Evolutionary conservation across 2,888 invertebrate species (phyloP).

Genomic region (Spodoptera exigua): DNA sequence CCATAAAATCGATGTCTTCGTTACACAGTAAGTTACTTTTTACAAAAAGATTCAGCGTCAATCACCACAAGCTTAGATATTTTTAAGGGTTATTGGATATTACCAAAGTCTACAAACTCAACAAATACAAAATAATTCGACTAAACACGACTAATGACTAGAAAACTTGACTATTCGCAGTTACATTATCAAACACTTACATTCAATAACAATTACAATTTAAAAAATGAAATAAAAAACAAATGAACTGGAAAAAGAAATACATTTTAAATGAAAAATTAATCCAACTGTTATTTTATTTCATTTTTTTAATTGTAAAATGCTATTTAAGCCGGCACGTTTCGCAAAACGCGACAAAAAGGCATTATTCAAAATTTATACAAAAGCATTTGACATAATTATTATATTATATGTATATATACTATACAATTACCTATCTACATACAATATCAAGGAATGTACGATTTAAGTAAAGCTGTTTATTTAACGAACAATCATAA

Average conservation of each 20-base stretch:
- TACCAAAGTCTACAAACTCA: conserved; percentile 31
- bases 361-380: conserved; percentile 48
- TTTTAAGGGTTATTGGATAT: not conserved
- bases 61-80: not conserved
- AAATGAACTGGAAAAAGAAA: not conserved
- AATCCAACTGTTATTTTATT: not conserved
- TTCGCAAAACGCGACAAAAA: conserved; percentile 47
- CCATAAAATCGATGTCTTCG: too few species aligned
- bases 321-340: conserved; percentile 14
- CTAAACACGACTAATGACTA: conserved; percentile 54
- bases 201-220: conserved; percentile 43
- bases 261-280: not conserved
- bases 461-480: conserved; percentile 21
- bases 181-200: conserved; percentile 37
- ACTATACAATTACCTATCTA: conserved; percentile 74
- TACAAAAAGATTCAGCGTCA: too few species aligned
- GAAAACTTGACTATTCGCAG: conserved; percentile 28
- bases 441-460: conserved; percentile 47
- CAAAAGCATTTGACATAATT: conserved; percentile 63
- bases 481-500: conserved; percentile 9
- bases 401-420: conserved; percentile 32
- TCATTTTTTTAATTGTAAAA: conserved; percentile 51
- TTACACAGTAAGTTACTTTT: too few species aligned
- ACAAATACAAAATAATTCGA: conserved; percentile 53
- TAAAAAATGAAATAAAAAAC: not conserved